phyloP scores from a whole-genome alignment of 2,797 vertebrate genomes.

The Picus viridis region DNA sequence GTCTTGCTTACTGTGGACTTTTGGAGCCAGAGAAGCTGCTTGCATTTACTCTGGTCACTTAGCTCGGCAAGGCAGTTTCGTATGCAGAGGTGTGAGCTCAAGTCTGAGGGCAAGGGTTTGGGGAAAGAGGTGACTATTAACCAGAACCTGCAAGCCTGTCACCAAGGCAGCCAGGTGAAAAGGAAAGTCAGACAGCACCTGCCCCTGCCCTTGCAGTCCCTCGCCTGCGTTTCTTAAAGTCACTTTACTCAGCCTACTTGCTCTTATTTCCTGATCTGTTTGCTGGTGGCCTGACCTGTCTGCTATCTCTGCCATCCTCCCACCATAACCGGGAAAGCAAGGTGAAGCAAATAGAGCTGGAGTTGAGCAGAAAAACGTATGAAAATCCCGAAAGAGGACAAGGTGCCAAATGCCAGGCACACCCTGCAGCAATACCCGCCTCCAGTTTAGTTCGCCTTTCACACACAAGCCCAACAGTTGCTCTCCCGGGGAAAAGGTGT shows the following conservation, averaged over 20 bases:
- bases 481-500: rapidly evolving
- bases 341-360: background rate
- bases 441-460: background rate
- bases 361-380: background rate
- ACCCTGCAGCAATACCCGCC: rapidly evolving
- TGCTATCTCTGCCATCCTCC: background rate
- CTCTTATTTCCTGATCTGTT: background rate
- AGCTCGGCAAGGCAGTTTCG: background rate
- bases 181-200: background rate
- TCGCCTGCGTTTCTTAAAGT: rapidly evolving
- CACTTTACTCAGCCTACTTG: background rate
- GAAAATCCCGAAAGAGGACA: background rate
- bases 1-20: background rate
- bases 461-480: background rate
- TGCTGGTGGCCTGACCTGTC: background rate
- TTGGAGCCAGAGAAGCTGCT: background rate
- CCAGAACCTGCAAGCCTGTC: background rate
- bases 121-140: background rate
- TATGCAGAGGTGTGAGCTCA: rapidly evolving
- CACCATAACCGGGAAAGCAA: rapidly evolving
- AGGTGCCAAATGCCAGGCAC: rapidly evolving
- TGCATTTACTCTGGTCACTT: background rate
- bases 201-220: background rate
- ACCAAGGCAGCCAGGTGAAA: background rate
- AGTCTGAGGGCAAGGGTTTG: background rate